Percentiles rank a stretch among this genome's conserved stretches.
phyloP scores from a whole-genome alignment of 2,888 invertebrate genomes.

The Agrotis clavis region DNA sequence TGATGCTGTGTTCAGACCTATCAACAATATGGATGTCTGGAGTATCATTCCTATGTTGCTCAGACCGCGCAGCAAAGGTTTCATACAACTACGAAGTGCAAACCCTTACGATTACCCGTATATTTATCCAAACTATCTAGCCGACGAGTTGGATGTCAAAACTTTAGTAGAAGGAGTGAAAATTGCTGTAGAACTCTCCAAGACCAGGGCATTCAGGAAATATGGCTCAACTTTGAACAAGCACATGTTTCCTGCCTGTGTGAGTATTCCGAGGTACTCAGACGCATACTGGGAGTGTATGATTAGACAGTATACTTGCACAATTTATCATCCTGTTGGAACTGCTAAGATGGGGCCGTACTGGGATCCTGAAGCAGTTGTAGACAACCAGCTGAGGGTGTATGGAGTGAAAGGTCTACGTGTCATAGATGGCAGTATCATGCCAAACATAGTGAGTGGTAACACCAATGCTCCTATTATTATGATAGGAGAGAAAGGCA shows the following conservation, averaged over 20 bases:
- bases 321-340: conserved; percentile 96
- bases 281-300: conserved; percentile 97
- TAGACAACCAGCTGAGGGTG: conserved; percentile 95
- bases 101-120: conserved; percentile 97
- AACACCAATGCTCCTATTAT: conserved; percentile 97
- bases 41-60: conserved; percentile 96
- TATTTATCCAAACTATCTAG: conserved; percentile 97
- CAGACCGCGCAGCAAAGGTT: conserved; percentile 96
- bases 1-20: conserved; percentile 93
- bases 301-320: conserved; percentile 95
- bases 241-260: conserved; percentile 95
- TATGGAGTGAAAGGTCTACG: conserved; percentile 95
- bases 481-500: conserved; percentile 97
- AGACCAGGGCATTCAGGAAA: conserved; percentile 94
- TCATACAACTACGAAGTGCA: conserved; percentile 94
- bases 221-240: conserved; percentile 94
- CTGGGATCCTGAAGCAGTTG: conserved; percentile 96
- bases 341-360: conserved; percentile 97
- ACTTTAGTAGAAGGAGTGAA: conserved; percentile 96
- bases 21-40: conserved; percentile 95
- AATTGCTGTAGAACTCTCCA: conserved; percentile 95
- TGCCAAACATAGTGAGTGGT: conserved; percentile 96
- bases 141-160: conserved; percentile 94
- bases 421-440: conserved; percentile 96
- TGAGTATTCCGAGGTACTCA: conserved; percentile 92